Base-by-base conservation (phyloP, 2,797 vertebrate species). In the Odontamblyopus lacepedii region DNA sequence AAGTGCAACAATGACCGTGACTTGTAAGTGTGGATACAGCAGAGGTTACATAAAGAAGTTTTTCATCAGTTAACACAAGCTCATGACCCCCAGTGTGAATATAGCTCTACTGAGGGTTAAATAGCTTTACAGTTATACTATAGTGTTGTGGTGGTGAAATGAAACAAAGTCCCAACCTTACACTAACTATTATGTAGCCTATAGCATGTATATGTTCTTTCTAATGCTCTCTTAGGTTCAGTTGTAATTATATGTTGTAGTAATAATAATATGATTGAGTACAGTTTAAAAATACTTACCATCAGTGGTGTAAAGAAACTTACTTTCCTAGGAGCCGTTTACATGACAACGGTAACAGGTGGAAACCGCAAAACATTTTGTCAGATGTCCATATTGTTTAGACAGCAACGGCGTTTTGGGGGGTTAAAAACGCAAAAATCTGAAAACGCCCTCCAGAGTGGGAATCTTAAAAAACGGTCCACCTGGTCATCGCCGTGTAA, bases 1-100 rank as follows among this genome's bases (percentile, higher is more conserved):
- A 66, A 80, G 73, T 61, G 51, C 62, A 82, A 41, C 56, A 77
- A 74, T 70, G 63, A 50, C 74, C 81, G 19, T 80, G 78, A 79
- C 71, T 81, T 82, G 62, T 66, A 78, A 80, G 27, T 29, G 44
- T 59, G 29, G 41, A 48, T 68, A 19, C 65, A 15, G 6, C 67
- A 2, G 60, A 51, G 67, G 44, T 83, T 75, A 77, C 2, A 71
- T 41, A 41, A 70, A 13, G 41, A 65, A 74, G 61, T 71, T 61
- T 73, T 74, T 53, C 62, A 71, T 69, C 69, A 53, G 12, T 62
- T 74, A 78, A 73, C 38, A 71, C 5, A 60, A 27, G 51, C 4
- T 35, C 70, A 56, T 62, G 50, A 44, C 27, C 3, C 1, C 9
- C 69, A 30, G 69, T 16, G 64, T 30, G 50, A 62, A 7, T 23